Base-by-base conservation (phyloP, 1,140 invertebrate genomes). In the Trissolcus basalis region DNA sequence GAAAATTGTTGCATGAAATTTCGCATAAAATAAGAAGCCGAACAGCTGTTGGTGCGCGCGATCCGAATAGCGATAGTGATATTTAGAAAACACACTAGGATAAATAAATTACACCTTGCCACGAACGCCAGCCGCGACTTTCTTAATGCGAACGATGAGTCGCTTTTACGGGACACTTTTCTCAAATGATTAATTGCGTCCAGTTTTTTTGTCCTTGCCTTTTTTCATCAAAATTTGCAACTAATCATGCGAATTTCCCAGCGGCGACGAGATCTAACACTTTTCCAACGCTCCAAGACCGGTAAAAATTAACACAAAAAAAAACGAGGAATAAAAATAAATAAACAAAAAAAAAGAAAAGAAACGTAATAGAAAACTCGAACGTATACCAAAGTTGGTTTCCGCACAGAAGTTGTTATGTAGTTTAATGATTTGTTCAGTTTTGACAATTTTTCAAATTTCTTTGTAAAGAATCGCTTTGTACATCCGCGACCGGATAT, bases 101-200 rank as follows among this genome's bases (percentile, higher is more conserved):
- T 75, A 75, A 68, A 68, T 74, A 74, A 75, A 75, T 69, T 75
- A 48, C 71, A 63, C 68, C 71, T 56, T 48, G 71, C 64, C 71
- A 75, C 71, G 71, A 68, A 75, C 47, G 58, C 32, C 45, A 32
- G 43, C 60, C 59, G 43, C 55, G 55, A 74, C 71, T 74, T 67
- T 74, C 71, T 68, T 74, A 55, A 56, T 65, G n/a, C 35, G 33
- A 45, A 32, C 56, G 56, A 67, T 61, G 63, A 55, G 56, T 14
- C 48, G 55, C 70, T 73, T 73, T 73, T 73, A 65, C 69, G n/a
- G 45, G 51, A 75, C 55, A 72, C 54, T 68, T 63, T 68, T 65
- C 35, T 43, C 11, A 4, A 48, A 60, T 54, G 11, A 73, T 73
- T 65, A 56, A 58, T 70, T 33, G 15, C 19, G 19, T 6, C 33